Conservation (phyloP, 1,140 invertebrate species). For the Leptopilina boulardi region DNA sequence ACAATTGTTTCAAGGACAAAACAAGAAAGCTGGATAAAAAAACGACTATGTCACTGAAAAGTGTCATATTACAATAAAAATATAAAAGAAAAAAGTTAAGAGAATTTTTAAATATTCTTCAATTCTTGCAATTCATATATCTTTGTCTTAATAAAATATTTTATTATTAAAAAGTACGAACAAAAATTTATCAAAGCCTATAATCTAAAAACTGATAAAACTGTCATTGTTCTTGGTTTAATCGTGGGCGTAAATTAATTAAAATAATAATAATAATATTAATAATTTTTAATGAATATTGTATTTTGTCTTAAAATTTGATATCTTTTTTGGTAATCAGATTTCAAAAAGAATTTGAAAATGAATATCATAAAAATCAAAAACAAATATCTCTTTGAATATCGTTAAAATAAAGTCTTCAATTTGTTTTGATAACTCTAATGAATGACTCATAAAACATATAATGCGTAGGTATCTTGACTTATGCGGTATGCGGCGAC, state of each 20-base stretch:
- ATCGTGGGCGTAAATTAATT: background rate
- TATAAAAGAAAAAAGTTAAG: too few relatives aligned
- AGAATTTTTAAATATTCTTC: background rate
- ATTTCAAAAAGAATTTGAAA: background rate
- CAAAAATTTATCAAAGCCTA: background rate
- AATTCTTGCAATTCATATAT: background rate
- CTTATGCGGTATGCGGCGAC: constrained; percentile 13
- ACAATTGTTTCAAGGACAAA: too few relatives aligned
- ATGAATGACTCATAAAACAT: background rate
- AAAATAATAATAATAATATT: background rate
- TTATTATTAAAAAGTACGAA: constrained; percentile 25
- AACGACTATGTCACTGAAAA: too few relatives aligned
- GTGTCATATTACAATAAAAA: too few relatives aligned
- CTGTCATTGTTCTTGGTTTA: constrained; percentile 2
- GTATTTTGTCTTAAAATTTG: too few relatives aligned
- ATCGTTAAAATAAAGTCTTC: background rate
- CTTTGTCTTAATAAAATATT: background rate
- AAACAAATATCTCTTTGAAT: background rate
- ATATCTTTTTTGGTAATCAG: too few relatives aligned
- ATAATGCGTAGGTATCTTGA: constrained; percentile 8
- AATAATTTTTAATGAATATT: too few relatives aligned
- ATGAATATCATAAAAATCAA: background rate
- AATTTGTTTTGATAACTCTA: background rate
- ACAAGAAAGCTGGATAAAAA: too few relatives aligned
- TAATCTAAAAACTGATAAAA: background rate